Conservation (phyloP, 2,888 invertebrate species). For the Calameuta filiformis region DNA sequence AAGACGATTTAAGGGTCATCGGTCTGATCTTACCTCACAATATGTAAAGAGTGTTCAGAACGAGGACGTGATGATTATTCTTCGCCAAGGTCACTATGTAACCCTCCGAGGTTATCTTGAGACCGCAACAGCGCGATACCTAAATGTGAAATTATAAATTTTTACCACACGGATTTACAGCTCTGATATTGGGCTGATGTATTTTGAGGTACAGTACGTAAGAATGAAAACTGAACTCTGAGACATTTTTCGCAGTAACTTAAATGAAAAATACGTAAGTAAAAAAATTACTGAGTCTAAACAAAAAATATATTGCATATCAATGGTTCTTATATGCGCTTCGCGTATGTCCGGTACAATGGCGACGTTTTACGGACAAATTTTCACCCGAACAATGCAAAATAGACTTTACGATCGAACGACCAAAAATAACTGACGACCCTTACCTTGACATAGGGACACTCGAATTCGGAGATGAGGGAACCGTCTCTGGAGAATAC, state of each 20-base stretch:
- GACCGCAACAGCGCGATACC: conserved; percentile 97
- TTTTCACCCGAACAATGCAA: too few species aligned
- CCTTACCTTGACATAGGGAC: conserved; percentile 94
- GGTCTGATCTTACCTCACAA: conserved; percentile 75
- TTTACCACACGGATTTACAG: background rate
- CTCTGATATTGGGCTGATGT: too few species aligned
- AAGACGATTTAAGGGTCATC: conserved; percentile 37
- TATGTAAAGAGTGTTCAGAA: conserved; percentile 93
- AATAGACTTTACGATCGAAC: background rate
- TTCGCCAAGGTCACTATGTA: conserved; percentile 96
- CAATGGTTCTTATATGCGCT: background rate
- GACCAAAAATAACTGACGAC: background rate
- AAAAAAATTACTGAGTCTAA: too few species aligned
- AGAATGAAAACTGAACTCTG: too few species aligned
- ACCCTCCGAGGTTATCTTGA: conserved; percentile 97
- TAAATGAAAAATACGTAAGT: background rate
- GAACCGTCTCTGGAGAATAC: conserved; percentile 92
- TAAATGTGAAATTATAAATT: conserved; percentile 61
- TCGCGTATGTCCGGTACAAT: background rate
- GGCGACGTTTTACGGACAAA: background rate
- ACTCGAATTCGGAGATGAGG: conserved; percentile 92
- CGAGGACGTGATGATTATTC: conserved; percentile 98
- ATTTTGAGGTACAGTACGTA: too few species aligned
- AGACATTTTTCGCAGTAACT: background rate
- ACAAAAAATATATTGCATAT: too few species aligned